Percentiles rank a stretch among this genome's conserved stretches.
Conservation (phyloP, 1,140 invertebrate species). For the Acromyrmex charruanus region DNA sequence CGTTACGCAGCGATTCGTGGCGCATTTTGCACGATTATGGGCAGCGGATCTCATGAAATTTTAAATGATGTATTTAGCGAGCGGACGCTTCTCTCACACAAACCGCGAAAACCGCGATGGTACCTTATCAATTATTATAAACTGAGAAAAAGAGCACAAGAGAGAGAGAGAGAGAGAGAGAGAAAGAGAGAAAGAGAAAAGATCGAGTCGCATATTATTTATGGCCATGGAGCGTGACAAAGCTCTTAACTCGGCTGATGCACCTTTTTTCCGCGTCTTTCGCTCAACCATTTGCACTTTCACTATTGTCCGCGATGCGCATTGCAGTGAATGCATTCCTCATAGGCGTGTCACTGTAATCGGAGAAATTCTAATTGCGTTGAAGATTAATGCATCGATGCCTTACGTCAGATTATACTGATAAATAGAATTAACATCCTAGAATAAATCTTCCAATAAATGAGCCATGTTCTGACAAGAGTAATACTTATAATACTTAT, state of each 20-base stretch:
- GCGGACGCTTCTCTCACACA: background rate
- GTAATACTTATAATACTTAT: background rate
- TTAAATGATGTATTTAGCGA: slow-evolving; percentile 27
- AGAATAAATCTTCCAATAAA: background rate
- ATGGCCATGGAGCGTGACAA: slow-evolving; percentile 24
- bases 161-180: slow-evolving; percentile 38
- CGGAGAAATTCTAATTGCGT: slow-evolving; percentile 35
- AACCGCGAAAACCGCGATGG: slow-evolving; percentile 11
- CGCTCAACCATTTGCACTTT: slow-evolving; percentile 26
- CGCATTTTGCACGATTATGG: background rate
- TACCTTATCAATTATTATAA: slow-evolving; percentile 37
- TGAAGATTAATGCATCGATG: slow-evolving; percentile 3
- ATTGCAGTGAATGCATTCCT: slow-evolving; percentile 19
- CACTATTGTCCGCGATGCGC: slow-evolving; percentile 33
- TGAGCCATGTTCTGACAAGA: background rate
- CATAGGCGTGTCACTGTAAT: slow-evolving; percentile 15
- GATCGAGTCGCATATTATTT: background rate
- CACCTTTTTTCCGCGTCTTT: slow-evolving; percentile 15
- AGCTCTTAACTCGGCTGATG: slow-evolving; percentile 2
- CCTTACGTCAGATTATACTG: background rate
- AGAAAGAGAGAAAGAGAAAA: slow-evolving; percentile 40
- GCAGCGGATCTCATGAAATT: slow-evolving; percentile 18
- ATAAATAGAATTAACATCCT: background rate
- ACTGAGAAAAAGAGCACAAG: background rate
- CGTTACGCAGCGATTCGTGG: slow-evolving; percentile 25